These are phyloP conservation scores for Parasteatoda tepidariorum DNA, from an alignment of 1,140 invertebrate genomes.

Conservation along the genomic window DNA sequence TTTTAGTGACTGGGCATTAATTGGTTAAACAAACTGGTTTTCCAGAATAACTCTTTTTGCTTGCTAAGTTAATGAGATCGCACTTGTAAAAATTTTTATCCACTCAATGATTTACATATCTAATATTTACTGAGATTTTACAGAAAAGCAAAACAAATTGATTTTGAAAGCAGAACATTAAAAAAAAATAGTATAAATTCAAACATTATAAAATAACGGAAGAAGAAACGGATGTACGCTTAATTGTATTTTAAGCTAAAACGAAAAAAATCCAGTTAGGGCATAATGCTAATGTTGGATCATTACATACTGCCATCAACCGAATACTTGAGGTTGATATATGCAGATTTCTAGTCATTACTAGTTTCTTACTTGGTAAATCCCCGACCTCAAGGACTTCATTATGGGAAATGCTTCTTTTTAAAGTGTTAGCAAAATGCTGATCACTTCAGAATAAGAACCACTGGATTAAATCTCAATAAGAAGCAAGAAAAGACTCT, in stretches of 20 bases:
- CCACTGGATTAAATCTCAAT: constrained; percentile 53
- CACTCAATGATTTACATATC: too few relatives aligned
- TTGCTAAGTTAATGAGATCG: too few relatives aligned
- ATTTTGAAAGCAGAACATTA: too few relatives aligned
- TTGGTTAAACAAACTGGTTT: too few relatives aligned
- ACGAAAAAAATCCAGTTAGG: constrained; percentile 18
- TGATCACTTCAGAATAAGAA: constrained; percentile 44
- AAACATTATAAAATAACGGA: too few relatives aligned
- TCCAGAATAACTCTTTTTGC: too few relatives aligned
- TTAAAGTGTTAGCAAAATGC: constrained; percentile 51
- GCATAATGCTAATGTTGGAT: constrained; percentile 20
- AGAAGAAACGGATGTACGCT: constrained; percentile 17
- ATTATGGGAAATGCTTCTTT: constrained; percentile 47
- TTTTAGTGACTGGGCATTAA: too few relatives aligned
- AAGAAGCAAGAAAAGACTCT: constrained; percentile 18
- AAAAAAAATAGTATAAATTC: too few relatives aligned
- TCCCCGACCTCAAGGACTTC: constrained; percentile 34
- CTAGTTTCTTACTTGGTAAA: constrained; percentile 53
- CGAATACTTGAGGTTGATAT: constrained; percentile 40
- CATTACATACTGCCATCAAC: constrained; percentile 40
- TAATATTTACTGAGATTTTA: too few relatives aligned
- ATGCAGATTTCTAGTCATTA: constrained; percentile 56
- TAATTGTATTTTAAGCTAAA: constrained; percentile 27
- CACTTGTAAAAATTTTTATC: too few relatives aligned
- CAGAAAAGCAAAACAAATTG: too few relatives aligned